Conservation (phyloP, 2,113 vertebrate species). For the Smithornis capensis region DNA sequence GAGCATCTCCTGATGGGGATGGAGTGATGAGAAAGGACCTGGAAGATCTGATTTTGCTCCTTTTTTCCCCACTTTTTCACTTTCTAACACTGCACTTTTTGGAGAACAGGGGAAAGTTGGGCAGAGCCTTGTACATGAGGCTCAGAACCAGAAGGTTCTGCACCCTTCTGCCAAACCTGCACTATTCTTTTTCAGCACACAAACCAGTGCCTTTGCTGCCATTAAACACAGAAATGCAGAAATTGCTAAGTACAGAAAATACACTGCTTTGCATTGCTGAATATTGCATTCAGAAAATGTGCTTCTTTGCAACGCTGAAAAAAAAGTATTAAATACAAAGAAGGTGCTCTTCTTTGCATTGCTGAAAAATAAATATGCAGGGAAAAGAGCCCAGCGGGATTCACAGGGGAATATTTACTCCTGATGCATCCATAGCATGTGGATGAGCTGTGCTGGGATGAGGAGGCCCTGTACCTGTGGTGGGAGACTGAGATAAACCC, state of each 20-base stretch:
- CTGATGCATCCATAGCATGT: rapidly evolving
- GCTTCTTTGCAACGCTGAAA: neutral
- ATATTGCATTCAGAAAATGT: neutral
- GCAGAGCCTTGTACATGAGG: rapidly evolving
- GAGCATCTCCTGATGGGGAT: neutral
- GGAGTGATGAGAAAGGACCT: neutral
- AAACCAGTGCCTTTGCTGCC: neutral
- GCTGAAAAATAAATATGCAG: neutral
- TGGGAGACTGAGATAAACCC: neutral
- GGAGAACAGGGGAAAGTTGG: neutral
- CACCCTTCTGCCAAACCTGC: neutral
- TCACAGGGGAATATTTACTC: neutral
- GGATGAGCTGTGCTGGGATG: neutral
- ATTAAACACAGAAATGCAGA: neutral
- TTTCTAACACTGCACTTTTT: neutral
- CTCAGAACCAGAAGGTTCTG: neutral
- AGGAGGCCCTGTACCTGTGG: neutral
- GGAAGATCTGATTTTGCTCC: neutral
- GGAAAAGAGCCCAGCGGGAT: neutral
- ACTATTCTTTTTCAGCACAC: neutral
- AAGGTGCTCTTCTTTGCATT: neutral
- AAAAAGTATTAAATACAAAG: neutral
- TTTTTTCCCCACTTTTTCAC: neutral
- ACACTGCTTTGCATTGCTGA: neutral
- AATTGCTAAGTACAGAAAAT: neutral